Conservation (phyloP, 2,888 invertebrate genomes). For the Fragum whitleyi region DNA sequence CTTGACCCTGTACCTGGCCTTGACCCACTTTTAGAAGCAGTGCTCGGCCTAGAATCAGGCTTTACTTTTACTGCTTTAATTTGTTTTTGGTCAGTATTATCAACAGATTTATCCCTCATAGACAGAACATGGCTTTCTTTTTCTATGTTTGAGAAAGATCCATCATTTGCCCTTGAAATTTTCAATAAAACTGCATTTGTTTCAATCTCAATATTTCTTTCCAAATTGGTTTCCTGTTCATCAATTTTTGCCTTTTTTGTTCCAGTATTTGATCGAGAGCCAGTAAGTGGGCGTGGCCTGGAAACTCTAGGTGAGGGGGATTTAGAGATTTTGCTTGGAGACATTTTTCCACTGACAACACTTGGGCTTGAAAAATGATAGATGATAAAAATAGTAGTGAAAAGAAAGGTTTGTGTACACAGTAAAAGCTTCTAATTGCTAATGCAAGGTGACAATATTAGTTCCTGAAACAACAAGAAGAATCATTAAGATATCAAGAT, state of each 20-base stretch:
- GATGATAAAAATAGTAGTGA: no score
- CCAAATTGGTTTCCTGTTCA: neutral
- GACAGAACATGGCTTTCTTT: neutral
- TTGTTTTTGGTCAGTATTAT: neutral
- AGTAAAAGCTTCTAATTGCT: neutral
- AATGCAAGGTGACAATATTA: neutral
- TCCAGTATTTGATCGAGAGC: constrained; percentile 30
- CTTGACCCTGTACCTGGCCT: constrained; percentile 37
- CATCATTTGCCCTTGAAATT: neutral
- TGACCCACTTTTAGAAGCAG: constrained; percentile 28
- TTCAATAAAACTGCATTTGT: neutral
- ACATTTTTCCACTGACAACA: constrained; percentile 48
- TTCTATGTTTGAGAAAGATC: neutral
- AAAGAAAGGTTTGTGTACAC: no score
- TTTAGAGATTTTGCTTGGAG: constrained; percentile 27
- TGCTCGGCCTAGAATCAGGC: constrained; percentile 26
- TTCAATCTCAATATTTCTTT: neutral
- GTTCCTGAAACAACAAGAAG: neutral
- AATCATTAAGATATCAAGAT: neutral
- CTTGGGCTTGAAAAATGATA: constrained; percentile 54
- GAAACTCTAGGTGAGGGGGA: neutral
- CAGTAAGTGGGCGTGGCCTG: constrained; percentile 18
- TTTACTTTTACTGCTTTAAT: neutral
- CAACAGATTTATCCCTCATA: neutral
- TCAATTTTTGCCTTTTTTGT: neutral